phyloP scores from a whole-genome alignment of 2,888 invertebrate species.

The Mesoligia furuncula region DNA sequence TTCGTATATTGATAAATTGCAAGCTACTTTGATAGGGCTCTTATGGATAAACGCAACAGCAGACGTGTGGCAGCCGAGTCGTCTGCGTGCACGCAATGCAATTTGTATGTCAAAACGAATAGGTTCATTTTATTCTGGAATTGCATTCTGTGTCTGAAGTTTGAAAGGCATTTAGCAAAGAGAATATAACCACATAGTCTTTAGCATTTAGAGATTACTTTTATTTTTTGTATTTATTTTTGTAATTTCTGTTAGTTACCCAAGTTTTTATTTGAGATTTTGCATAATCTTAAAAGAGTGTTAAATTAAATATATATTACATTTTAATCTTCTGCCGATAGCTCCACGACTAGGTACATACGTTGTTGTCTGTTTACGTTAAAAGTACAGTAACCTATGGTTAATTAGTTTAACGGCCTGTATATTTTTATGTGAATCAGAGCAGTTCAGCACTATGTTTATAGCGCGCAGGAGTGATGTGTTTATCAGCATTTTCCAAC shows the following conservation, averaged over 20 bases:
- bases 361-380: slow-evolving; percentile 54
- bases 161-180: slow-evolving; percentile 3
- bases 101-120: slow-evolving; percentile 51
- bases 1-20: slow-evolving; percentile 49
- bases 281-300: neutral
- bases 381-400: slow-evolving; percentile 59
- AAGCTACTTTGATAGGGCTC: slow-evolving; percentile 38
- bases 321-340: slow-evolving; percentile 29
- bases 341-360: slow-evolving; percentile 22
- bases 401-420: slow-evolving; percentile 59
- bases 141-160: slow-evolving; percentile 14
- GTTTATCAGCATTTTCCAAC: slow-evolving; percentile 63
- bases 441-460: slow-evolving; percentile 57
- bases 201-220: slow-evolving; percentile 3
- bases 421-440: slow-evolving; percentile 58
- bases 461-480: slow-evolving; percentile 52
- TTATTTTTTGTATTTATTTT: neutral
- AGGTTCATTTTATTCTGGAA: slow-evolving; percentile 25
- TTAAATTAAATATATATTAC: neutral
- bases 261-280: slow-evolving; percentile 3
- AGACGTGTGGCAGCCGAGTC: slow-evolving; percentile 42
- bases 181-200: too few species aligned
- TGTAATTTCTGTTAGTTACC: neutral
- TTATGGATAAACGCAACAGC: slow-evolving; percentile 41
- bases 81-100: slow-evolving; percentile 49